These are phyloP conservation scores for Myocastor coypus DNA, from an alignment of 2,113 vertebrate genomes.

Conservation along the genomic window DNA sequence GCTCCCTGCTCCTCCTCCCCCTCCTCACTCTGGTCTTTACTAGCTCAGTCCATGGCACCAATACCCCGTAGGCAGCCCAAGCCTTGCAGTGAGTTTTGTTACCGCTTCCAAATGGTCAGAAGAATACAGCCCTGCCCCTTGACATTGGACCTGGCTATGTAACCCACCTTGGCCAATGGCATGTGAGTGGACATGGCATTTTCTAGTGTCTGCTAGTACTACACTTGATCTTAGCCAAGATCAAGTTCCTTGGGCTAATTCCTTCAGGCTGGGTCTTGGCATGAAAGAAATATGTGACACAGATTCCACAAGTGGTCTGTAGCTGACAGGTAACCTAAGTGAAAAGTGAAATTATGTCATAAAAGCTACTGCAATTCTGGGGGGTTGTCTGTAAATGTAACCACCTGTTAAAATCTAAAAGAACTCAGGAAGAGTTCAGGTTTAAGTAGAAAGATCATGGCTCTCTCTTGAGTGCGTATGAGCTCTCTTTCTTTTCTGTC, in stretches of 20 bases:
- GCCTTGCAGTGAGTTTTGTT: accelerated
- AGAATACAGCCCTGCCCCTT: accelerated
- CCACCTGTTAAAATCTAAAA: neutral
- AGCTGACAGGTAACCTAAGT: neutral
- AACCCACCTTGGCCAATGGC: neutral
- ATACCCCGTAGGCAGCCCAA: neutral
- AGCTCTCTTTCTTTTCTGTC: neutral
- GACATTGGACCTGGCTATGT: neutral
- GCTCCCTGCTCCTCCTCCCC: too few relatives aligned
- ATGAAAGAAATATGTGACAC: neutral
- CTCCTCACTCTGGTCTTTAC: neutral
- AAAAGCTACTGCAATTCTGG: neutral
- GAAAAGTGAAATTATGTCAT: neutral
- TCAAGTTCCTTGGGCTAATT: too few relatives aligned
- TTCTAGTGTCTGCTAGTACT: neutral
- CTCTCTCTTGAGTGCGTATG: neutral
- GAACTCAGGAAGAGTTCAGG: neutral
- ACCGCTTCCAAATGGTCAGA: neutral
- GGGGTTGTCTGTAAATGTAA: neutral
- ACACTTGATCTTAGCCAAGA: neutral
- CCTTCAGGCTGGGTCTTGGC: neutral
- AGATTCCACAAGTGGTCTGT: neutral
- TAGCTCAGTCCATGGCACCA: neutral
- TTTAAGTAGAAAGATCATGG: accelerated
- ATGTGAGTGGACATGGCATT: accelerated